Base-by-base conservation (phyloP, 2,113 vertebrate species). In the Carassius carassius region DNA sequence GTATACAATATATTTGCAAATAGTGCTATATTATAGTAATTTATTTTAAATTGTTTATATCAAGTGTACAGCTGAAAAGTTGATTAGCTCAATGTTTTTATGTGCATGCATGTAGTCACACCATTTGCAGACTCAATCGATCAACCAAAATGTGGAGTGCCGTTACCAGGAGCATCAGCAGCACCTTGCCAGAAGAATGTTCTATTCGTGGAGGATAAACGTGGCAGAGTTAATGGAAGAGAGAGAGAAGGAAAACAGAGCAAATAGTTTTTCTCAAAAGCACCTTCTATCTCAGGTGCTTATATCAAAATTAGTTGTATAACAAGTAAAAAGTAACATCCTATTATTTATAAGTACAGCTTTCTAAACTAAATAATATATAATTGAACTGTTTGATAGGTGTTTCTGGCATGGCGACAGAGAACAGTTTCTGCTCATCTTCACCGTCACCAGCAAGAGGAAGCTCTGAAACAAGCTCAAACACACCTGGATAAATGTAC, bases 171-270 rank as follows among this genome's bases (percentile, higher is more conserved):
- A 79, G 25, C 85, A 90, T 54, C 82, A 85, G 49, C 85, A 82
- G 44, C 32, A 60, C 13, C 89, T 82, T n/a, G 87, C 91, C 84
- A 93, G 96, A 62, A 85, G 75, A 17, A 63, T 85, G 12, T 77
- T 98, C 14, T 63, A 0, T 81, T 84, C 56, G 0, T 98, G 97
- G 98, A 94, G 91, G 87, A 90, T 92, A 83, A 96, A 96, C 19
- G 67, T 91, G 0, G 23, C 63, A 19, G 86, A 90, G 44, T 84
- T 60, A 79, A 62, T 10, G 14, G 60, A 47, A 37, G 90, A 93
- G 82, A 91, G 84, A 2, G 84, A 90, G 19, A 90, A 90, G 47
- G 85, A 89, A 14, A 47, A 25, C 23, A 56, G 0, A 85, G 96
- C 96, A 65, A 85, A 89, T 47, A 84, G 86, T 74, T 95, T 96